phyloP scores from a whole-genome alignment of 2,113 vertebrate species.

The Ptyas mucosa region DNA sequence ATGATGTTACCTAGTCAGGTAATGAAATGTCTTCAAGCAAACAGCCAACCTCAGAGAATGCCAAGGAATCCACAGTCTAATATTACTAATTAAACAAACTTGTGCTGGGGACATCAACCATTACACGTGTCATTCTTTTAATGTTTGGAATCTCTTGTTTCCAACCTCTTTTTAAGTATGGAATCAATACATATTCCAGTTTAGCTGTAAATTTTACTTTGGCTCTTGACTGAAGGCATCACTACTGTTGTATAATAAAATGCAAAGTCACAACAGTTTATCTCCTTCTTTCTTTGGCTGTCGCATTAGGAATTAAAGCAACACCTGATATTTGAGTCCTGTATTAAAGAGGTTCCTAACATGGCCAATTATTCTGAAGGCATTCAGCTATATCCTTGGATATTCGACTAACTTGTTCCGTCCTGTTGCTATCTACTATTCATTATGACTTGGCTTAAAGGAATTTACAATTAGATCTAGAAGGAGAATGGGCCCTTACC shows the following conservation, averaged over 20 bases:
- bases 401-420: not conserved
- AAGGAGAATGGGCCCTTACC: not conserved
- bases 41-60: not conserved
- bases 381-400: constrained; percentile 4
- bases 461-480: constrained; percentile 1
- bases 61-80: not conserved
- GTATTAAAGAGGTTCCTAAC: not conserved
- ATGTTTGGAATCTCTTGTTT: not conserved
- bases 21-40: not conserved
- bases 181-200: not conserved
- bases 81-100: not conserved
- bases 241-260: not conserved
- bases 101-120: not conserved
- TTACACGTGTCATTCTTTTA: not conserved
- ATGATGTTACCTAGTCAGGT: not conserved
- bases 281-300: not conserved
- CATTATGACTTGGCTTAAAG: constrained; percentile 23
- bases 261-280: not conserved
- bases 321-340: not conserved
- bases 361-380: constrained; percentile 17
- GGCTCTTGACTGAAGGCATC: not conserved
- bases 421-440: not conserved
- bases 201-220: constrained; percentile 10
- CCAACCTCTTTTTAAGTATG: not conserved
- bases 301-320: not conserved